A percentile compares a stretch with the other conserved stretches of the same genome.
Evolutionary conservation across 2,797 vertebrate genomes (phyloP).

Genomic region (Cynopterus sphinx): DNA sequence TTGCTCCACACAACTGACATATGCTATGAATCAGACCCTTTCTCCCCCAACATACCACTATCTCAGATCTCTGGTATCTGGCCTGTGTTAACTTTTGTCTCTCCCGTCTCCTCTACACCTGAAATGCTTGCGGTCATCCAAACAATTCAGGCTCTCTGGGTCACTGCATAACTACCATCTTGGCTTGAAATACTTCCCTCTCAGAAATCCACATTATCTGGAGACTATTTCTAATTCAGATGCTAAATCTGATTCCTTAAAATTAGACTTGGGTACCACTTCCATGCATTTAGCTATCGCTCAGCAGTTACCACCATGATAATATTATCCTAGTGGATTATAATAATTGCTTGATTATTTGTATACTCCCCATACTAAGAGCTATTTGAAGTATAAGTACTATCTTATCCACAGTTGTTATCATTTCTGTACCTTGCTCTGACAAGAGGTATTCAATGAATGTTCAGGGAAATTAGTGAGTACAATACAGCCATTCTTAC

Average conservation of each 20-base stretch:
- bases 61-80: neutral
- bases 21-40: neutral
- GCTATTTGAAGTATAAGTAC: neutral
- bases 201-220: neutral
- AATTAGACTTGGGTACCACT: neutral
- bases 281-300: neutral
- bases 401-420: neutral
- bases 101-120: neutral
- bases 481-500: neutral
- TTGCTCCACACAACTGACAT: neutral
- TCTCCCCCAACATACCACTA: neutral
- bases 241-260: neutral
- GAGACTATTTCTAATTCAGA: neutral
- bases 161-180: neutral
- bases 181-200: neutral
- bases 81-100: neutral
- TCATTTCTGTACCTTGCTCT: neutral
- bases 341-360: constrained; percentile 19
- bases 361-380: neutral
- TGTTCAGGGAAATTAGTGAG: neutral
- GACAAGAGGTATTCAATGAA: neutral
- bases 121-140: neutral
- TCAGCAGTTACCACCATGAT: neutral
- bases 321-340: neutral
- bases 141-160: neutral